These are phyloP conservation scores for Heliocidaris erythrogramma DNA, from an alignment of 35 echinoderm and acorn worm species.

Conservation along the genomic window DNA sequence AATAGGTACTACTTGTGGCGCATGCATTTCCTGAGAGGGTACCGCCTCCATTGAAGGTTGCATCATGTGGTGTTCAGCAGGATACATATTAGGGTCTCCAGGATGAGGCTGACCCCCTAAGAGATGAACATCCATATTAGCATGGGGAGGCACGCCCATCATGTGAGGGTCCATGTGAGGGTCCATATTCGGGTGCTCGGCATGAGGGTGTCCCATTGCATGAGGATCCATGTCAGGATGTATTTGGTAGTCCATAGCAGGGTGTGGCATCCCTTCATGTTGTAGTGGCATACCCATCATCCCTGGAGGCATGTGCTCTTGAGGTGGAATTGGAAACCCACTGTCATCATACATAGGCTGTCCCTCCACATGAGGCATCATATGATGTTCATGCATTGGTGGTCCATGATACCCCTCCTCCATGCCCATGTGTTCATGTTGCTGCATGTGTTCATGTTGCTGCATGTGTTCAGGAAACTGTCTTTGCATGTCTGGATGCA, in stretches of 20 bases:
- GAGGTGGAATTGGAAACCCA: conserved; percentile 8
- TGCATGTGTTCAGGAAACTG: conserved; percentile 43
- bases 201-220: conserved; percentile 24
- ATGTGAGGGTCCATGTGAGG: conserved; percentile 40
- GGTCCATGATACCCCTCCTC: background rate
- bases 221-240: conserved; percentile 51
- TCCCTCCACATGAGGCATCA: background rate
- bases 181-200: conserved; percentile 21
- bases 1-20: conserved; percentile 30
- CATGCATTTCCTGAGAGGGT: conserved; percentile 7
- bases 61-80: conserved; percentile 23
- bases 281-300: conserved; percentile 32
- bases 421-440: conserved; percentile 46
- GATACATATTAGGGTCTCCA: conserved; percentile 35
- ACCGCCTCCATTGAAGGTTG: background rate
- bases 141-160: background rate
- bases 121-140: conserved; percentile 37
- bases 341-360: conserved; percentile 31
- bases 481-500: conserved; percentile 19
- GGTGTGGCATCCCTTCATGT: conserved; percentile 7
- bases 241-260: conserved; percentile 16
- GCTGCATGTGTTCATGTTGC: conserved; percentile 1
- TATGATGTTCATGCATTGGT: conserved; percentile 30
- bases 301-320: background rate
- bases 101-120: background rate